A percentile compares a stretch with the other conserved stretches of the same genome.
These are phyloP conservation scores for Wasmannia auropunctata DNA, from an alignment of 1,140 invertebrate genomes.

Conservation along the genomic window DNA sequence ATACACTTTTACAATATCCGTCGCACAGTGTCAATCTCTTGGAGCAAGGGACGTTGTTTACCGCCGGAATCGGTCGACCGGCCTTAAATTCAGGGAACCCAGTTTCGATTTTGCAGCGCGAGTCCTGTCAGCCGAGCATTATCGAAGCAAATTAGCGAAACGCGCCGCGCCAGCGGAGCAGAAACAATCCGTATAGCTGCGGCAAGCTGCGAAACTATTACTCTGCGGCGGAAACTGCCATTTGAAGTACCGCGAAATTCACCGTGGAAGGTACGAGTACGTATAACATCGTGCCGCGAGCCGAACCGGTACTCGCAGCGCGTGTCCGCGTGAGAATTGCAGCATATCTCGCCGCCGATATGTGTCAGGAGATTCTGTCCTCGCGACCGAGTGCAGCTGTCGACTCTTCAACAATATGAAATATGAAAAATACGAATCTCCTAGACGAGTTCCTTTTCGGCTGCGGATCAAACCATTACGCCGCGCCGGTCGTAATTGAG, in stretches of 20 bases:
- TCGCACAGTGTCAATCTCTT: neutral
- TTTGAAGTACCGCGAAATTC: constrained; percentile 29
- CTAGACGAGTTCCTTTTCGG: neutral
- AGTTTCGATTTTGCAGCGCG: constrained; percentile 11
- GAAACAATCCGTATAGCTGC: constrained; percentile 24
- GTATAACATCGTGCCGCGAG: constrained; percentile 4
- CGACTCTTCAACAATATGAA: neutral
- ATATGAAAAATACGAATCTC: no score
- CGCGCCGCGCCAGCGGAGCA: constrained; percentile 1
- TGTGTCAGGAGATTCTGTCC: neutral
- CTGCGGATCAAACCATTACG: neutral
- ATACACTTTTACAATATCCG: neutral
- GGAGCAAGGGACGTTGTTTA: neutral
- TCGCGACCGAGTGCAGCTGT: neutral
- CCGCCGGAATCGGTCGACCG: neutral
- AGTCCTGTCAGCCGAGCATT: constrained; percentile 18
- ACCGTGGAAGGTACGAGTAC: neutral
- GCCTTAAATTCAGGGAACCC: neutral
- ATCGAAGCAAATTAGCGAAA: constrained; percentile 39
- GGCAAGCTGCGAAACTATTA: constrained; percentile 34
- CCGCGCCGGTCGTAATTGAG: neutral
- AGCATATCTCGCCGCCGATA: neutral
- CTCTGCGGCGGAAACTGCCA: constrained; percentile 30
- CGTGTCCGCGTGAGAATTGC: neutral
- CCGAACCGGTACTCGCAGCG: neutral